Conservation (phyloP, 2,113 vertebrate species). For the Gopherus flavomarginatus region DNA sequence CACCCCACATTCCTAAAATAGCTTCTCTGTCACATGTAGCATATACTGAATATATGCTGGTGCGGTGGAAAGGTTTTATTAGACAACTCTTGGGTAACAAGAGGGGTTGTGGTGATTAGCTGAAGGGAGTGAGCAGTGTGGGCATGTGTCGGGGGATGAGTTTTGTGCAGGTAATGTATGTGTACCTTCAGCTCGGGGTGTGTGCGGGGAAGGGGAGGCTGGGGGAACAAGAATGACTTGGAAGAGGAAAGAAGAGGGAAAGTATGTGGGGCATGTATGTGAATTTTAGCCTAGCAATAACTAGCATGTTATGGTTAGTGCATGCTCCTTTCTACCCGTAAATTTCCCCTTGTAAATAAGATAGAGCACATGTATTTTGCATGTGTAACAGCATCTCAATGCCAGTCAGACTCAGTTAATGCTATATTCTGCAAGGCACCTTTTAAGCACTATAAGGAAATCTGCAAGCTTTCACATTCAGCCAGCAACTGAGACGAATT, state of each 20-base stretch:
- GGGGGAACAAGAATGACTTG: background rate
- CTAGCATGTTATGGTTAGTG: background rate
- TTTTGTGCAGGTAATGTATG: background rate
- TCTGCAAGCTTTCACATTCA: background rate
- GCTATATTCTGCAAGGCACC: background rate
- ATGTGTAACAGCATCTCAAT: background rate
- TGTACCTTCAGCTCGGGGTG: background rate
- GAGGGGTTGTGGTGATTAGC: background rate
- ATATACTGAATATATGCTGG: background rate
- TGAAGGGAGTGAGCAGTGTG: background rate
- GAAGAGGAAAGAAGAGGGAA: background rate
- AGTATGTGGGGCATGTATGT: background rate
- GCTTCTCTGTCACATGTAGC: background rate
- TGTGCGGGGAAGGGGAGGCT: too few species aligned
- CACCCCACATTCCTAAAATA: background rate
- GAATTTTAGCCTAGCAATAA: background rate
- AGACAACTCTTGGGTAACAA: background rate
- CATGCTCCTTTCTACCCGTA: background rate
- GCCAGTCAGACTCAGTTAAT: background rate
- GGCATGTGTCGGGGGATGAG: background rate
- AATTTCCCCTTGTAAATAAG: background rate
- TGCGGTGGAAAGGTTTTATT: background rate
- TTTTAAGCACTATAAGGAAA: background rate
- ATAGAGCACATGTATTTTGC: background rate
- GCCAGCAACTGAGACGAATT: background rate